phyloP scores from a whole-genome alignment of 2,888 invertebrate genomes.

The Spicauda simplicius region DNA sequence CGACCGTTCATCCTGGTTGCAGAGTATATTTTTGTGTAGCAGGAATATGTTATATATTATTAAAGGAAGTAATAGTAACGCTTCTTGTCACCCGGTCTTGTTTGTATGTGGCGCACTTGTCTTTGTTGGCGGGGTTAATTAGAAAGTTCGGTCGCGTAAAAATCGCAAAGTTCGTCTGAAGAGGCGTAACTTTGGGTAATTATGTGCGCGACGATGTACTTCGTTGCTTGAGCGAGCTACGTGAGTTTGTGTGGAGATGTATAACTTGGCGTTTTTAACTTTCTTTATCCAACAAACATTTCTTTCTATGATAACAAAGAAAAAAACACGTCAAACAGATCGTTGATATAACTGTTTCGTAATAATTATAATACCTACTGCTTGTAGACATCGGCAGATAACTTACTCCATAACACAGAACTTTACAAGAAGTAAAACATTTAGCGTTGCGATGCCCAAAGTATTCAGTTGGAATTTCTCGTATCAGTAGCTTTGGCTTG shows the following conservation, averaged over 20 bases:
- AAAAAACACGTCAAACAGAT: no score
- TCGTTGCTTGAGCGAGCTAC: background rate
- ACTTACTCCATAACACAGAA: no score
- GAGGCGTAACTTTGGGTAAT: conserved; percentile 46
- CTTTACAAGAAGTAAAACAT: no score
- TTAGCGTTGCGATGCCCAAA: no score
- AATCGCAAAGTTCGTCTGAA: conserved; percentile 49
- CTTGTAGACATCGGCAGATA: no score
- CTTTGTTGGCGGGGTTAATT: conserved; percentile 73
- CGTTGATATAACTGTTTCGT: no score
- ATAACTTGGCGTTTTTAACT: no score
- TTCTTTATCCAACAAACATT: no score
- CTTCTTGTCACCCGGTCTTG: conserved; percentile 65
- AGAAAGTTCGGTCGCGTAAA: conserved; percentile 63
- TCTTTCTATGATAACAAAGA: no score
- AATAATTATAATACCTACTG: no score
- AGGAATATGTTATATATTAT: conserved; percentile 41
- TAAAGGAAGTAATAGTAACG: conserved; percentile 58
- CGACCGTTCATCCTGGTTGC: conserved; percentile 40
- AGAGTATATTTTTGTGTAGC: conserved; percentile 46
- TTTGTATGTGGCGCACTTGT: conserved; percentile 59
- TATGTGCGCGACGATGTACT: conserved; percentile 39
- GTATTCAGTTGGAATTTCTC: no score
- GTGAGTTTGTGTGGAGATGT: background rate
- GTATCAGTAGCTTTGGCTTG: no score